These are phyloP conservation scores for Pagetopsis macropterus DNA, from an alignment of 2,797 vertebrate species.

Conservation along the genomic window DNA sequence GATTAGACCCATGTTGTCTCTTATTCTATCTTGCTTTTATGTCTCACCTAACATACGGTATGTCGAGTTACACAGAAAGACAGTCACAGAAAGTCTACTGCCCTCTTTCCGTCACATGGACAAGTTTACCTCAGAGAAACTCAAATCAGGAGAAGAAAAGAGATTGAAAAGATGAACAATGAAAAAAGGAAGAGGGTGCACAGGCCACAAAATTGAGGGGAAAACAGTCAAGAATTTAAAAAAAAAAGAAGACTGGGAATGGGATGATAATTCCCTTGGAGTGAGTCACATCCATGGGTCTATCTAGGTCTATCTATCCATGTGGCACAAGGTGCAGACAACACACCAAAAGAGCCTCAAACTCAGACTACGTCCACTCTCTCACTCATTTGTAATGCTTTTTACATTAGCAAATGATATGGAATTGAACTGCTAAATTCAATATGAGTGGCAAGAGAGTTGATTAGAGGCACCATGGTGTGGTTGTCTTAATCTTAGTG, in stretches of 20 bases:
- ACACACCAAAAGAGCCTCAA: background rate
- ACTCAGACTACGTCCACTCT: background rate
- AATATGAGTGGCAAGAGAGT: background rate
- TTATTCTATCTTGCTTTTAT: constrained; percentile 10
- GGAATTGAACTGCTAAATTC: no score
- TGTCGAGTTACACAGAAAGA: constrained; percentile 5
- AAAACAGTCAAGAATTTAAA: constrained; percentile 18
- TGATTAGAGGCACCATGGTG: background rate
- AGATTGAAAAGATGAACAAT: background rate
- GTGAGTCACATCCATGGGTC: constrained; percentile 68
- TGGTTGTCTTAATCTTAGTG: background rate
- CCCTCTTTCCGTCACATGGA: constrained; percentile 29
- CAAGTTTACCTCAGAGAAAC: constrained; percentile 27
- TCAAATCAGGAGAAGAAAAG: constrained; percentile 6
- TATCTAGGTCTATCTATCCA: constrained; percentile 52
- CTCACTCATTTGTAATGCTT: background rate
- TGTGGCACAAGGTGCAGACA: constrained; percentile 42
- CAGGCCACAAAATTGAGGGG: constrained; percentile 21
- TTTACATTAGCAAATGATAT: background rate
- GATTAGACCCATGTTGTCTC: constrained; percentile 38
- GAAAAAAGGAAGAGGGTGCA: background rate
- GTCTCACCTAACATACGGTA: constrained; percentile 10
- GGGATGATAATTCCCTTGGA: constrained; percentile 67
- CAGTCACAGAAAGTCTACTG: constrained; percentile 15
- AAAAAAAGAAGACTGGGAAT: constrained; percentile 38